Evolutionary conservation across 1,140 invertebrate species (phyloP).

Genomic region (Oryzaephilus surinamensis): DNA sequence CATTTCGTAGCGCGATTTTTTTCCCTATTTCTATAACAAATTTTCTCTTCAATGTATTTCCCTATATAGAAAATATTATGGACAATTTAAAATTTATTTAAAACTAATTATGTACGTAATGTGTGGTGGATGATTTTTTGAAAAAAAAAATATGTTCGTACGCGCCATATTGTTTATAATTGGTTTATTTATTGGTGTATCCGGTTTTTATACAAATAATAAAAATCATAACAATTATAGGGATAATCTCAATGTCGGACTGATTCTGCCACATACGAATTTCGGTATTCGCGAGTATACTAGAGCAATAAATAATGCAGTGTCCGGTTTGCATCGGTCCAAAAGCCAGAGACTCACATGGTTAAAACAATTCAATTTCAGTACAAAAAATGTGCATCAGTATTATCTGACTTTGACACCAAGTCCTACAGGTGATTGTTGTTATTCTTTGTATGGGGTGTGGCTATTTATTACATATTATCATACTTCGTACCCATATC

Average conservation of each 20-base stretch:
- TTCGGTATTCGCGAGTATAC: conserved; percentile 57
- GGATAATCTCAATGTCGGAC: conserved; percentile 41
- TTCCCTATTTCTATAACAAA: not conserved
- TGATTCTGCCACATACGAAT: conserved; percentile 54
- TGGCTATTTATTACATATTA: too few species aligned
- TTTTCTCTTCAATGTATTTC: conserved; percentile 5
- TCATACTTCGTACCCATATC: too few species aligned
- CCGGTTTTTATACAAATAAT: conserved; percentile 12
- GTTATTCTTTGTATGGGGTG: too few species aligned
- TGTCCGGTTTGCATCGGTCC: conserved; percentile 47
- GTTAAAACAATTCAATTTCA: conserved; percentile 51
- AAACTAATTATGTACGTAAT: conserved; percentile 2
- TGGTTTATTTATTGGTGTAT: conserved; percentile 4
- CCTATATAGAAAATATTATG: conserved; percentile 5
- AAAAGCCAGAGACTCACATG: conserved; percentile 47
- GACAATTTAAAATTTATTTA: not conserved
- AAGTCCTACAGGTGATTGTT: conserved; percentile 57
- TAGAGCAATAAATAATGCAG: conserved; percentile 52
- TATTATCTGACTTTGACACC: conserved; percentile 61
- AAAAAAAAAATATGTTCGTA: conserved; percentile 1
- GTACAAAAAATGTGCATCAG: conserved; percentile 47
- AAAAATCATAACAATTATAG: conserved; percentile 11
- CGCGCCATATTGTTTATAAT: conserved; percentile 11
- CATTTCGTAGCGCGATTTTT: not conserved
- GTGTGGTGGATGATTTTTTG: not conserved